Evolutionary conservation across 2,888 invertebrate genomes (phyloP), one percentile per base, ranked within the genome.

Genomic region (Hoplodrina ambigua): DNA sequence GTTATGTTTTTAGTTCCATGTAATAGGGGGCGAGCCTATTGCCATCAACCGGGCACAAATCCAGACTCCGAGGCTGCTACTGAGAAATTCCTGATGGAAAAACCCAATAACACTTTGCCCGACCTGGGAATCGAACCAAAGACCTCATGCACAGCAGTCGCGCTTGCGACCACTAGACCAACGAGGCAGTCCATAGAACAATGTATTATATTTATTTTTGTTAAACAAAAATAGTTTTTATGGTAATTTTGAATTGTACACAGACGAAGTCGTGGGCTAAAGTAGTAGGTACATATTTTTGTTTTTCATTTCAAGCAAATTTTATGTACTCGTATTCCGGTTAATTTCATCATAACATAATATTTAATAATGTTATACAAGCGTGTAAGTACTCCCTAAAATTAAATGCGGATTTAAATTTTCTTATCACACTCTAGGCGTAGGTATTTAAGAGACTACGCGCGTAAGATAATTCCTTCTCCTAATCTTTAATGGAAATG

Each of bases 321-420:
- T 76, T 58, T 69, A 50, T 70, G 13, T 58, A 57, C 41, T 41
- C 13, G 3, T 41, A 41, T 72, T 62, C 19, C 44, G 55, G 30
- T 71, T 73, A 75, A 79, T 75, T 73, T n/a, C 10, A 72, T 62
- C 10, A 50, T 72, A 72, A 71, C 56, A 67, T 72, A 63, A 69
- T 62, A 70, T 79, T 75, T 56, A 56, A 75, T 76, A 68, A 72
- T 71, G 75, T 59, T 41, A 56, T 63, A 33, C 17, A 49, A 60
- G 46, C 52, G 46, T 50, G 59, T 58, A 65, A 41, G 41, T 41
- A 41, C 46, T 41, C 11, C 11, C 19, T n/a, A 69, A 69, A 69
- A 61, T 2, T 25, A 44, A 44, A 58, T 53, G 20, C 11, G 52
- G 53, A 61, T 66, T 69, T 55, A 53, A 55, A 75, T 70, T 58